Conservation (phyloP, 2,888 invertebrate species). For the Zygaena filipendulae region DNA sequence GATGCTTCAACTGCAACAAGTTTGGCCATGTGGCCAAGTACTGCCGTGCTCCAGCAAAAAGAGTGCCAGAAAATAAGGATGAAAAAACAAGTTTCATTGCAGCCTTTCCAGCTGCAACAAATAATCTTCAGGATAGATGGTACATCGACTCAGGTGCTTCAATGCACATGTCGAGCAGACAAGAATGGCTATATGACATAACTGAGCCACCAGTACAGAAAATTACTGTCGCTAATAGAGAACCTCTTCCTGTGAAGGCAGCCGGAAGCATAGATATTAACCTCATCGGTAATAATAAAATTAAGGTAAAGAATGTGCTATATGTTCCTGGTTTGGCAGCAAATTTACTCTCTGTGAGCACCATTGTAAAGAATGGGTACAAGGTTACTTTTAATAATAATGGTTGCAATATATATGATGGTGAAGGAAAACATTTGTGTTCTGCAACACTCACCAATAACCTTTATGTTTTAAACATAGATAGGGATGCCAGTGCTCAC, state of each 20-base stretch:
- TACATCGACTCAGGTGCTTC: conserved; percentile 17
- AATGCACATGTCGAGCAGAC: conserved; percentile 13
- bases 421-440: too few relatives aligned
- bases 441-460: too few relatives aligned
- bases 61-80: conserved; percentile 3
- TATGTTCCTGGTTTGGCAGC: conserved; percentile 19
- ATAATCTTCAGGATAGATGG: conserved; percentile 8
- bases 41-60: conserved; percentile 10
- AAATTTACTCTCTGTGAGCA: conserved; percentile 18
- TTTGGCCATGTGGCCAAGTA: conserved; percentile 8
- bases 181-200: conserved; percentile 8
- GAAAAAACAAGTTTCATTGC: conserved; percentile 16
- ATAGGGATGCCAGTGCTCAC: conserved; percentile 5
- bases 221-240: conserved; percentile 16
- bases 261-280: conserved; percentile 8
- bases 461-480: too few relatives aligned
- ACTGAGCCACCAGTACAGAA: conserved; percentile 9
- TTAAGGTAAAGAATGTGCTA: conserved; percentile 19
- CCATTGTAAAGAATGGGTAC: conserved; percentile 15
- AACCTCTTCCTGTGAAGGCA: conserved; percentile 13
- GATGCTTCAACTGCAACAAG: conserved; percentile 18
- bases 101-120: conserved; percentile 15
- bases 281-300: conserved; percentile 6
- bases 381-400: too few relatives aligned
- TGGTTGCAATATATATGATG: too few relatives aligned